Evolutionary conservation across 2,888 invertebrate species (phyloP), one percentile per base, ranked within the genome.

Genomic region (Pachliopta kotzebuea): DNA sequence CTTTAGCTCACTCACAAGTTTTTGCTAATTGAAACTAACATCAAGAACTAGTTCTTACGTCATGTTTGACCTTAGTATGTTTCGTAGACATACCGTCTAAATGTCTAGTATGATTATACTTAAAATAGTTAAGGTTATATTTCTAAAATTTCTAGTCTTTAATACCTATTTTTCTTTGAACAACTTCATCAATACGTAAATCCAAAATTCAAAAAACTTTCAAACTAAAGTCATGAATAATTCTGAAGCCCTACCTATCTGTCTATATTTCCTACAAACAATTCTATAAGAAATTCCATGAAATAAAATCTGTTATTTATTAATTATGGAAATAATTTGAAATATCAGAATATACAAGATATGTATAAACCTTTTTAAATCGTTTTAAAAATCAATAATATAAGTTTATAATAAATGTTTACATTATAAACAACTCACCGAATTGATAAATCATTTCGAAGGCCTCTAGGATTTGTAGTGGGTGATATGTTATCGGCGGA

Each of bases 401-500:
- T 49, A 2, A 20, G 2, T 49, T 37, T 18, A 49, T n/a, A n/a
- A 49, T 21, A 21, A 52, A 52, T 21, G 23, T 20, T 20, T n/a
- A 52, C 20, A 29, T 26, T 17, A 11, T 21, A 50, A 63, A 56
- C 23, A 54, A 62, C 65, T 66, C 62, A 66, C 65, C 62, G 58
- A 59, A 55, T 58, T 59, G 62, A 56, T 59, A 59, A 66, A 59
- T 56, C 65, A 66, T 66, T n/a, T 54, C 55, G 62, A 29, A 53
- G 61, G 45, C 26, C 37, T 37, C n/a, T 58, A 17, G 24, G 20
- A 52, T 21, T 49, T 57, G 4, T 20, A 11, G 8, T 53, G 54
- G 26, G 61, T 29, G 4, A 45, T 61, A 49, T 45, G 14, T 57
- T 58, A 53, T 65, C 65, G 21, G 53, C 54, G 42, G 29, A 45